phyloP scores from a whole-genome alignment of 2,797 vertebrate species.

The Hephaestus fuliginosus region DNA sequence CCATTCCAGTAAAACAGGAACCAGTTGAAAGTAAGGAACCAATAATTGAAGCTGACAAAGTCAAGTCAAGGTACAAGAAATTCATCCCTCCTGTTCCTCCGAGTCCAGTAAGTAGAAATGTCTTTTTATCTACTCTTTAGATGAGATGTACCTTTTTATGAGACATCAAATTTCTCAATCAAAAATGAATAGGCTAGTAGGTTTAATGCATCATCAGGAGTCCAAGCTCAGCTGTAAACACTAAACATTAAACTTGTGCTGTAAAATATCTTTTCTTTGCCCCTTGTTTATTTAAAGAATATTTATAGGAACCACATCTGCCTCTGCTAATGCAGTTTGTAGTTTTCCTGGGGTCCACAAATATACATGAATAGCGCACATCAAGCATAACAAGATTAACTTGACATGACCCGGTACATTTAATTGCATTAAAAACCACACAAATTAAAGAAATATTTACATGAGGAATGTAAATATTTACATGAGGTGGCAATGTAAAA shows the following conservation, averaged over 20 bases:
- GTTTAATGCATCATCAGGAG: neutral
- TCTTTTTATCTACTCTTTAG: neutral
- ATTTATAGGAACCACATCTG: neutral
- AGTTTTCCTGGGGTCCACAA: neutral
- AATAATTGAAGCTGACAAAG: slow-evolving; percentile 89
- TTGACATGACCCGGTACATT: neutral
- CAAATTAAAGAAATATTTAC: neutral
- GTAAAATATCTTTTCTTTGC: neutral
- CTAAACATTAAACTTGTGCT: neutral
- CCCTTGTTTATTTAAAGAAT: neutral
- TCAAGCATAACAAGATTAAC: neutral
- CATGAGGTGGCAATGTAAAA: neutral
- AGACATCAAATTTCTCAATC: neutral
- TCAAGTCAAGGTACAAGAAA: slow-evolving; percentile 91
- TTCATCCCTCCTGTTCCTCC: slow-evolving; percentile 82
- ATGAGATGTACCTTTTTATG: neutral
- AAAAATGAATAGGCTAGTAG: neutral
- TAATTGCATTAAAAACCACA: neutral
- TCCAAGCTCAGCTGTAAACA: neutral
- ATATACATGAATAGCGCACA: neutral
- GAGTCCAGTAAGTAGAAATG: slow-evolving; percentile 83
- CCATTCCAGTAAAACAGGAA: slow-evolving; percentile 87
- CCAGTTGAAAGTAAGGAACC: slow-evolving; percentile 86
- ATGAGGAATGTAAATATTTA: neutral
- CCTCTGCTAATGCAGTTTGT: neutral